A percentile compares a stretch with the other conserved stretches of the same genome.
These are phyloP conservation scores for Sternarchorhynchus goeldii DNA, from an alignment of 2,797 vertebrate species.

Conservation along the genomic window DNA sequence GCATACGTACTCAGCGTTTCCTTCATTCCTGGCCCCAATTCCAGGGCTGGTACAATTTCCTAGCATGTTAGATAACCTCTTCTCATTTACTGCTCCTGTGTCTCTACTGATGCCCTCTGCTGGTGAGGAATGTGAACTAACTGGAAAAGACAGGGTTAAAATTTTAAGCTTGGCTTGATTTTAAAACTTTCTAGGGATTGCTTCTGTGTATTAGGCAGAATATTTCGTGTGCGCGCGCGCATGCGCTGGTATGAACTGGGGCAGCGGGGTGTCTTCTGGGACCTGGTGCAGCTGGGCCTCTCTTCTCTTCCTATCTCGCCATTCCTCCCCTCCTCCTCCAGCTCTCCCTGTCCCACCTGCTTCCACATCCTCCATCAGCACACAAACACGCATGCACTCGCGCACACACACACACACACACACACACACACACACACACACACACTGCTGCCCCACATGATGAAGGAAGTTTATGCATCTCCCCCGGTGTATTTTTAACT, in stretches of 20 bases:
- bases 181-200: background rate
- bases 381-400: slow-evolving; percentile 6
- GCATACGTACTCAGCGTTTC: background rate
- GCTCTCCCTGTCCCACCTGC: slow-evolving; percentile 33
- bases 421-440: slow-evolving; percentile 29
- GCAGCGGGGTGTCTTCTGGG: slow-evolving; percentile 62
- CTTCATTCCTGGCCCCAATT: no score
- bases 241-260: slow-evolving; percentile 62
- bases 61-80: no score
- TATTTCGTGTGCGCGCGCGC: slow-evolving; percentile 31
- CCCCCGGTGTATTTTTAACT: slow-evolving; percentile 73
- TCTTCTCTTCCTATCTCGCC: slow-evolving; percentile 27
- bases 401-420: slow-evolving; percentile 36
- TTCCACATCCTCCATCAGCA: slow-evolving; percentile 55
- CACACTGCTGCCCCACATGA: slow-evolving; percentile 55
- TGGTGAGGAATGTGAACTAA: background rate
- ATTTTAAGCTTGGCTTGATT: background rate
- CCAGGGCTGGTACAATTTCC: no score
- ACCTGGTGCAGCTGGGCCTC: slow-evolving; percentile 44
- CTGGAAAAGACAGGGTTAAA: background rate
- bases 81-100: no score
- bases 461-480: slow-evolving; percentile 66
- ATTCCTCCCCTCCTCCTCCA: slow-evolving; percentile 36
- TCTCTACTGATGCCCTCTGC: background rate
- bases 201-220: background rate